These are phyloP conservation scores for Caranx ignobilis DNA, from an alignment of 2,113 vertebrate genomes.

Conservation along the genomic window DNA sequence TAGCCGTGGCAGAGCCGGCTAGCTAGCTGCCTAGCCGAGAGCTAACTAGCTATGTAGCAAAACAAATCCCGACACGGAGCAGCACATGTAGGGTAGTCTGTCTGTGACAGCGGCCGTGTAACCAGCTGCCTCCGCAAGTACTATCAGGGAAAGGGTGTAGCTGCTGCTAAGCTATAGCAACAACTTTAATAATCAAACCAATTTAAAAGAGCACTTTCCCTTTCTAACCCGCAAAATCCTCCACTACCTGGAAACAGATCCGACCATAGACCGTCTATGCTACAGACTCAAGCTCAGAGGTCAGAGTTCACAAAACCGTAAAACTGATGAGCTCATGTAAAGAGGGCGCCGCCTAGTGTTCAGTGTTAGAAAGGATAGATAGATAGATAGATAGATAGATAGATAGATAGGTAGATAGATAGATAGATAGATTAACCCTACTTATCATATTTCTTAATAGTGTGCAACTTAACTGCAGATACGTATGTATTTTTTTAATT, in stretches of 20 bases:
- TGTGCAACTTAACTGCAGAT: not conserved
- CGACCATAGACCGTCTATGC: not conserved
- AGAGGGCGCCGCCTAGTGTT: constrained; percentile 59
- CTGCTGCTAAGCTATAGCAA: not conserved
- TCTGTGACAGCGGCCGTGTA: not conserved
- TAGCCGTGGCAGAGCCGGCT: constrained; percentile 14
- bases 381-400: no score
- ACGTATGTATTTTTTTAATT: no score
- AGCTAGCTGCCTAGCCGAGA: constrained; percentile 30
- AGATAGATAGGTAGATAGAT: no score
- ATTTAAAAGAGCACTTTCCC: constrained; percentile 20
- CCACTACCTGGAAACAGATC: constrained; percentile 17
- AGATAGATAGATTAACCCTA: not conserved
- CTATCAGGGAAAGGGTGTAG: not conserved
- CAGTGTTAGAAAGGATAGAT: not conserved
- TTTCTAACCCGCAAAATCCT: constrained; percentile 37
- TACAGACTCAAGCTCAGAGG: constrained; percentile 11
- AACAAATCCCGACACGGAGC: constrained; percentile 55
- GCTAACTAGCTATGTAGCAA: constrained; percentile 67
- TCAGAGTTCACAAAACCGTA: constrained; percentile 50
- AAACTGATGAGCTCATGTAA: not conserved
- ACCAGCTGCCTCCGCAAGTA: not conserved
- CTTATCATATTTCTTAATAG: not conserved
- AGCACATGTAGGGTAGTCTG: constrained; percentile 1
- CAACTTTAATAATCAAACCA: not conserved